Percentiles rank a stretch among this genome's conserved stretches.
Evolutionary conservation across 2,113 vertebrate species (phyloP).

Genomic region (Mormoops blainvillei): DNA sequence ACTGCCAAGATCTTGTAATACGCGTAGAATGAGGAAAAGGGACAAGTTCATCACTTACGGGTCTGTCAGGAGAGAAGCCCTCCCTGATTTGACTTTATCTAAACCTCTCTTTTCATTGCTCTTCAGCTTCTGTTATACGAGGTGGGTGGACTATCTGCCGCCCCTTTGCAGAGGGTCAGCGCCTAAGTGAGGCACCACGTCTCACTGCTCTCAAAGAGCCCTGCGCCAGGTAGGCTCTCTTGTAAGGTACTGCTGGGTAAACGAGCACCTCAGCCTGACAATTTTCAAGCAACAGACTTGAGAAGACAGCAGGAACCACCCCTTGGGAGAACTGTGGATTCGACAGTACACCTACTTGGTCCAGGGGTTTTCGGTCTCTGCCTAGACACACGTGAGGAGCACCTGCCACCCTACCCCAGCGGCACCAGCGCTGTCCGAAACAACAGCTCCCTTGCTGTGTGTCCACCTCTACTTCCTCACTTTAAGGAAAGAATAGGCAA

Average conservation of each 20-base stretch:
- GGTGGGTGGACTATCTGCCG: not conserved
- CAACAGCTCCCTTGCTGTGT: not conserved
- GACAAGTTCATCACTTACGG: not conserved
- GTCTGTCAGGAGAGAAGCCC: not conserved
- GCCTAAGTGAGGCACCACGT: not conserved
- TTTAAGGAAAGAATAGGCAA: not conserved
- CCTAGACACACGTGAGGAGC: not conserved
- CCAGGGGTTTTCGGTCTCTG: not conserved
- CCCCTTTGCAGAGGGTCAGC: not conserved
- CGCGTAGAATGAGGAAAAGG: not conserved
- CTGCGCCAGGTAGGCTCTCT: not conserved
- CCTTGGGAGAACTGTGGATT: not conserved
- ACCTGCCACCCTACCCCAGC: too few relatives aligned
- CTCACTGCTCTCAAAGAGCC: not conserved
- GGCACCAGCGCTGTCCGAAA: not conserved
- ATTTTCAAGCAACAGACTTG: not conserved
- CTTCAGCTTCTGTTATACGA: not conserved
- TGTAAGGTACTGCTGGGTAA: not conserved
- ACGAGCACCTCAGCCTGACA: not conserved
- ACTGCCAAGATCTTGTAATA: not conserved
- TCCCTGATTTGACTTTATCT: not conserved
- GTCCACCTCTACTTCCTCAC: not conserved
- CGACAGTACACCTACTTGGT: rapidly evolving
- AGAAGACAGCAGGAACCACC: not conserved
- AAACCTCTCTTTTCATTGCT: not conserved